Evolutionary conservation across 2,113 vertebrate genomes (phyloP), one percentile per base, ranked within the genome.

Genomic region (Eulemur macaco): DNA sequence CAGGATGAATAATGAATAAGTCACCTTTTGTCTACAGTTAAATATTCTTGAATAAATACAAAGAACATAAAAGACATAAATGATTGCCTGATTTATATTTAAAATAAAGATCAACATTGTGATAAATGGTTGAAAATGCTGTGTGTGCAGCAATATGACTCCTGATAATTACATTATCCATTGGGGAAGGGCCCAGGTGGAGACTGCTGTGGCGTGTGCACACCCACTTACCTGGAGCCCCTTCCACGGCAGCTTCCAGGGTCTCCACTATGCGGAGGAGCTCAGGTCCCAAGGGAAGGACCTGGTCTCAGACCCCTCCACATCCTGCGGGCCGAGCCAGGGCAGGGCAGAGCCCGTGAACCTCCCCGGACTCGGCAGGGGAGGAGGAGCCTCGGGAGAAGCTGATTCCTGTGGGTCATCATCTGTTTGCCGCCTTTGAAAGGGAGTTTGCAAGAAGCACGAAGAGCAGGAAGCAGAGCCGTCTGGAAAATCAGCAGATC

Each of bases 1-100:
- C 99, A 96, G 98, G 98, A 99, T 99, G 99, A 99, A 99, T 99
- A 99, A 99, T 99, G 99, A 99, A 99, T 99, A 99, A 99, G 99
- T 99, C 99, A 99, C 99, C 99, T 99, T 99, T 99, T 99, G 99
- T 99, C 99, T 99, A 98, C 98, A 98, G 99, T 99, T 99, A 99
- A 99, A 99, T 99, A 99, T 99, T 99, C 99, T 98, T 99, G 99
- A 99, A 99, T 98, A 99, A 99, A 99, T 98, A 99, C 99, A 99
- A 99, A 99, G 98, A 98, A 95, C 98, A 99, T 98, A 98, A 98
- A 98, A 99, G 98, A 98, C 98, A 99, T 98, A 99, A 99, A 99
- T 99, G 99, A 99, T 99, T 98, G 99, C 99, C 99, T 99, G 98
- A 99, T 99, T 99, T 99, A 99, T 99, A 99, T 99, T 98, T 99